phyloP scores from a whole-genome alignment of 2,888 invertebrate genomes.

The Oligia latruncula region DNA sequence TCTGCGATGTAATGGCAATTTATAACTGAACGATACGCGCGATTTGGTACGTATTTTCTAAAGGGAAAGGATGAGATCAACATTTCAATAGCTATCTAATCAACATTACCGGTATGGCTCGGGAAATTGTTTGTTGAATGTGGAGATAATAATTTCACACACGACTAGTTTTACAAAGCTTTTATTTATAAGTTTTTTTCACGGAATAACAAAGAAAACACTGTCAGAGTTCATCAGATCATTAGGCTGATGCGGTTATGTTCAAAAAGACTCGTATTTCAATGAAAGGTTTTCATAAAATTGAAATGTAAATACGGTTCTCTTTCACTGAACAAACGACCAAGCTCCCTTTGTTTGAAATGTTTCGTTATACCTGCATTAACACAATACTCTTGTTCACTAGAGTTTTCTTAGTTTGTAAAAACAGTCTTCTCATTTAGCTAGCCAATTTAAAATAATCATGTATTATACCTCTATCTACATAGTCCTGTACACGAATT shows the following conservation, averaged over 20 bases:
- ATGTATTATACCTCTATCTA: neutral
- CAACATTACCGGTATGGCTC: conserved; percentile 61
- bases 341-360: conserved; percentile 42
- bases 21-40: conserved; percentile 74
- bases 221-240: conserved; percentile 13
- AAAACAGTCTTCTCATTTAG: conserved; percentile 11
- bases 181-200: conserved; percentile 21
- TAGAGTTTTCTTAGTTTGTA: conserved; percentile 40
- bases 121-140: conserved; percentile 59
- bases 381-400: conserved; percentile 33
- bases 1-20: conserved; percentile 79
- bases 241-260: conserved; percentile 5
- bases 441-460: neutral
- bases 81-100: conserved; percentile 69
- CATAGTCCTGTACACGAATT: conserved; percentile 4
- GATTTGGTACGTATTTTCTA: conserved; percentile 67
- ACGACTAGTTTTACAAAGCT: conserved; percentile 10
- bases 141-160: conserved; percentile 54
- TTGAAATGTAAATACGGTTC: conserved; percentile 36
- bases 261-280: conserved; percentile 24
- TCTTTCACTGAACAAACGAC: conserved; percentile 30
- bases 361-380: conserved; percentile 44
- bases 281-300: conserved; percentile 30
- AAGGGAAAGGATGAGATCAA: conserved; percentile 65
- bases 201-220: conserved; percentile 10